Base-by-base conservation (phyloP, 2,797 vertebrate genomes). In the Remorina albescens region DNA sequence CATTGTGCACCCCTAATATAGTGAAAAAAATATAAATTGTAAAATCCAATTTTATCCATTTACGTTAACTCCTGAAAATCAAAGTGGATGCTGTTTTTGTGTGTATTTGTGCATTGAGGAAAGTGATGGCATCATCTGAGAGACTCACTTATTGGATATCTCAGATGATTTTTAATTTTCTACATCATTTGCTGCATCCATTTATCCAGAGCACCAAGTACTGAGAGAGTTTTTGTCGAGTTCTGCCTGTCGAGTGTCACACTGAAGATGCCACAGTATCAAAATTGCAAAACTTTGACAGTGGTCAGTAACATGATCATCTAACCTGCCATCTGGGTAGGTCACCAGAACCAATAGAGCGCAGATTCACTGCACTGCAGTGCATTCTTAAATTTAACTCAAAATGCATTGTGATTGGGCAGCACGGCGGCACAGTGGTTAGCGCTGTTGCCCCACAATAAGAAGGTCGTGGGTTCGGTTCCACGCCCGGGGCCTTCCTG, bases 151-250 rank as follows among this genome's bases (percentile, higher is more conserved):
- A 11, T 13, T 46, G 23, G 50, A 34, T 54, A 36, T 54, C 65
- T 37, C 28, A 50, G 47, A 67, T 76, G 61, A 32, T 47, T 75
- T 62, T 65, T 44, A 56, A 42, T 75, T 76, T 73, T 56, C 30
- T 56, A n/a, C 67, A 64, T 68, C 42, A 23, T 62, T 74, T 51
- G 66, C 5, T 30, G 0, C 46, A 1, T 44, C 26, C 54, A 25
- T 67, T 73, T 34, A 32, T 65, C 54, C 59, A 0, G 19, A 49
- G 30, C 42, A 34, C 1, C 28, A 5, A 0, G 60, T 1, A 34
- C 25, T 2, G 4, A 3, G 5, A 2, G 32, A 18, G 18, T 4
- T 26, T 32, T 32, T 5, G 37, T 18, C 12, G 5, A 25, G 56
- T 19, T 23, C 46, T n/a, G 10, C 23, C 65, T 44, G 37, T 19